Base-by-base conservation (phyloP, 2,888 invertebrate genomes). In the Leptopterna dolabrata region DNA sequence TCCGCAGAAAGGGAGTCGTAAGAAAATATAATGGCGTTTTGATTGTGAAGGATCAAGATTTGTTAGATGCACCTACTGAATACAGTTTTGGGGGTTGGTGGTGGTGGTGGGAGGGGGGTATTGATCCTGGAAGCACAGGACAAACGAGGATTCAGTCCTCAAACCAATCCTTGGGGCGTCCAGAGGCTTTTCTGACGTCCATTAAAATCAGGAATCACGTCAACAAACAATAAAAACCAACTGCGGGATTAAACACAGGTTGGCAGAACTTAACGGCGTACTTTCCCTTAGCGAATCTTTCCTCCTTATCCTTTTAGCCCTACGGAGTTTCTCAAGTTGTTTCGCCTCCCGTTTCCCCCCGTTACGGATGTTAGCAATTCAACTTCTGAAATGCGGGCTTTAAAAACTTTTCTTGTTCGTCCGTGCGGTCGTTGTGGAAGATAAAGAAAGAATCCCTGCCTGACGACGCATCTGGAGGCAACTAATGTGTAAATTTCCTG, bases 151-250 rank as follows among this genome's bases (percentile, higher is more conserved):
- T 63, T 27, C n/a, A 51, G n/a, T 51, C 51, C n/a, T 14, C n/a
- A 51, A n/a, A 9, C 19, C 63, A 24, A n/a, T 16, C n/a, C 55
- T 7, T 9, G 24, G 24, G 63, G 19, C 24, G 2, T 24, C 63
- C 24, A 63, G 24, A n/a, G 24, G 63, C 24, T 63, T 63, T 24
- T 63, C 24, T 13, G 9, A 27, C 63, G 27, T 63, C 63, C 24
- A 63, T 63, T 63, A 63, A 63, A 63, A 63, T 63, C 63, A 63
- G 63, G 24, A 24, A 63, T 63, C 63, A 63, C 63, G 63, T 63
- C 63, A 63, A 63, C 63, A 63, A 63, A 63, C 24, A 63, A 63
- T 63, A 63, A 63, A 63, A 63, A 63, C 63, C 63, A 63, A 63
- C 63, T 63, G 63, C 27, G 24, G 63, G 63, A 24, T 63, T 63